Percentiles rank a stretch among this genome's conserved stretches.
phyloP scores from a whole-genome alignment of 2,113 vertebrate species.

The Nothocercus julius region DNA sequence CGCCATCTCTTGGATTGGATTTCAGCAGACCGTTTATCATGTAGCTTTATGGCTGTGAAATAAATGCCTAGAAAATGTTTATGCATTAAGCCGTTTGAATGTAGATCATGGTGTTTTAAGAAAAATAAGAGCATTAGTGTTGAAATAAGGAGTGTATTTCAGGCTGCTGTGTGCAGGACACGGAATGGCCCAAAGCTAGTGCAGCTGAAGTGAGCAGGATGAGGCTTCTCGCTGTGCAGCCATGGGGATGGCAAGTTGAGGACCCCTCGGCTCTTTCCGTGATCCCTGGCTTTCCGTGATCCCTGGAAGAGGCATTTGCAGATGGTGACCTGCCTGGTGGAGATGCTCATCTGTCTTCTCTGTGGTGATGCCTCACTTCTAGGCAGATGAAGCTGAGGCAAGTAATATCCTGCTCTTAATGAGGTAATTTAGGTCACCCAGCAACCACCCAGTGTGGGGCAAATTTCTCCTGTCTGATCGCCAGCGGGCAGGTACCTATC shows the following conservation, averaged over 20 bases:
- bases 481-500: not conserved
- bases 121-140: not conserved
- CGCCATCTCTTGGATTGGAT: not conserved
- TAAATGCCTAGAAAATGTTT: not conserved
- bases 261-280: not conserved
- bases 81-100: not conserved
- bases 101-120: not conserved
- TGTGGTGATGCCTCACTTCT: not conserved
- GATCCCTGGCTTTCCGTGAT: not conserved
- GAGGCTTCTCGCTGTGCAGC: too few relatives aligned
- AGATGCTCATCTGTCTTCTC: not conserved
- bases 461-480: conserved; percentile 7
- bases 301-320: not conserved
- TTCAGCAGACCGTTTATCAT: not conserved
- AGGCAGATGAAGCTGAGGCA: conserved; percentile 26
- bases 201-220: accelerated
- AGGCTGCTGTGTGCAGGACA: not conserved
- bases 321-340: not conserved
- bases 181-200: not conserved
- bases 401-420: conserved; percentile 58
- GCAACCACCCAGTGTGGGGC: conserved; percentile 20
- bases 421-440: conserved; percentile 63
- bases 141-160: not conserved
- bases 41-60: not conserved
- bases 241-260: not conserved